Evolutionary conservation across 2,888 invertebrate genomes (phyloP), one percentile per base, ranked within the genome.

Genomic region (Trissoscelio sp.): DNA sequence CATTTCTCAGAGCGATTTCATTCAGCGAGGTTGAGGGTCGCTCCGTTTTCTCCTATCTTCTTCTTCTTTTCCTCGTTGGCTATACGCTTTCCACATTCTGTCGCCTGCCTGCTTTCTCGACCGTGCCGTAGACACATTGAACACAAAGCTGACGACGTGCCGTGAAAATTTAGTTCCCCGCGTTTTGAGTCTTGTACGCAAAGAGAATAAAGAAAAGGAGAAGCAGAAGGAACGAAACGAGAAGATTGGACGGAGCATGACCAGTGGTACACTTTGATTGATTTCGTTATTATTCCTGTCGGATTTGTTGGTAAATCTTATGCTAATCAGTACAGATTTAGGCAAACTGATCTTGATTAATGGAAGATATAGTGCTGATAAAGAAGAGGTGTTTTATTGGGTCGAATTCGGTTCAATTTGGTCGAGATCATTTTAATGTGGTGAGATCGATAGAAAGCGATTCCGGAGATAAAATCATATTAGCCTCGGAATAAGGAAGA

Each of bases 1-100:
- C 84, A 86, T 88, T 87, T 86, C 86, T 87, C 87, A 85, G 79
- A 84, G 83, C 84, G 81, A 84, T 84, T 85, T 79, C 83, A 79
- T 85, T 85, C 82, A 79, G 69, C 77, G 74, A 64, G 74, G 58
- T 60, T 60, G 66, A 82, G 79, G 81, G 83, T 73, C 77, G 83
- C 66, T 64, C 70, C 37, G 31, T 79, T 67, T 79, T 70, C 57
- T 37, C 12, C 22, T 12, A 62, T 39, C 24, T 31, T 34, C 55
- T 14, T 55, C 58, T 48, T 22, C 60, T 37, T 42, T 44, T 64
- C 57, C 69, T 74, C 22, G 55, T 51, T 62, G 42, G 42, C 73
- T 79, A 58, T 48, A 72, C 48, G 57, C 64, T 80, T 72, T 58
- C 64, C 51, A 72, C 60, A 42, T 70, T 72, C 74, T 39, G 58